These are phyloP conservation scores for Volucella zonaria DNA, from an alignment of 2,888 invertebrate genomes.

Conservation along the genomic window DNA sequence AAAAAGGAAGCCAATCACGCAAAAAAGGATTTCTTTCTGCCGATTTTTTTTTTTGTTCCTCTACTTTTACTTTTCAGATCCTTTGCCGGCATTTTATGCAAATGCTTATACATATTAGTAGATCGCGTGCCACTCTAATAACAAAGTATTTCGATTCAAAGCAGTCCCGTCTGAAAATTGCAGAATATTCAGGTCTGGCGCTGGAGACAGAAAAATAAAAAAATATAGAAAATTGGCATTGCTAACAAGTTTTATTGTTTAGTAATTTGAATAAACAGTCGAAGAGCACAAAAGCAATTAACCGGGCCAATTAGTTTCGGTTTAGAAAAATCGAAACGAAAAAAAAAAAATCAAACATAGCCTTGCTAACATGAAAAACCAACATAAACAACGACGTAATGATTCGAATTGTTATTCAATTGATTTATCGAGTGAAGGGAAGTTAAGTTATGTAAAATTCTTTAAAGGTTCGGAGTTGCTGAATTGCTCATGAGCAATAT, in stretches of 20 bases:
- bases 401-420: background rate
- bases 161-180: conserved; percentile 2
- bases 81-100: conserved; percentile 55
- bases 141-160: conserved; percentile 66
- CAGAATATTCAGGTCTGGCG: background rate
- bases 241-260: conserved; percentile 48
- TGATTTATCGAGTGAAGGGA: no score
- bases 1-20: conserved; percentile 64
- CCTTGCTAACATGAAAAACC: conserved; percentile 14
- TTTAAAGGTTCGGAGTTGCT: no score
- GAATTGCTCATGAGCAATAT: no score
- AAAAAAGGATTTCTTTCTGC: conserved; percentile 32
- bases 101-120: conserved; percentile 55
- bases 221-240: conserved; percentile 17
- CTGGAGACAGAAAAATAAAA: background rate
- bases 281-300: conserved; percentile 52
- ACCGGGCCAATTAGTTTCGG: conserved; percentile 20
- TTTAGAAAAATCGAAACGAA: background rate
- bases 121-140: conserved; percentile 67
- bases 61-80: conserved; percentile 44
- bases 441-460: no score
- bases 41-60: background rate
- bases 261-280: conserved; percentile 47
- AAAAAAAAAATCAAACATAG: background rate
- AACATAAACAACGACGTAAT: background rate